Evolutionary conservation across 2,888 invertebrate genomes (phyloP).

Genomic region (Zonitis immaculata): DNA sequence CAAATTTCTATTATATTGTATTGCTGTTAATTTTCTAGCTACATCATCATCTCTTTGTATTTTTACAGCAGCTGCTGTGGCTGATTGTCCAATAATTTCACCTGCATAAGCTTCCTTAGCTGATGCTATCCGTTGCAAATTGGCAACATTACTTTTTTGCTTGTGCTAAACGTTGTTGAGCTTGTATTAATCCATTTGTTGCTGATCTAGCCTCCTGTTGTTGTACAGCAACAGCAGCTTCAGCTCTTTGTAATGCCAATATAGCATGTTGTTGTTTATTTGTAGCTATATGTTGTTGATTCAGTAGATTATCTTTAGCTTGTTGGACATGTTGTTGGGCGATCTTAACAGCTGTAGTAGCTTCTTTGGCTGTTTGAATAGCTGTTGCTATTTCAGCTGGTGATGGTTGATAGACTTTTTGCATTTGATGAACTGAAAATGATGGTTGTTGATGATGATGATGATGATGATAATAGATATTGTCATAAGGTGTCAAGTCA

Average conservation of each 20-base stretch:
- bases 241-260: slow-evolving; percentile 50
- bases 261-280: slow-evolving; percentile 71
- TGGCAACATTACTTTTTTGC: slow-evolving; percentile 66
- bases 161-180: slow-evolving; percentile 66
- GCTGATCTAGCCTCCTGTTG: slow-evolving; percentile 64
- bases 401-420: slow-evolving; percentile 35
- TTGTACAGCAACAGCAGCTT: slow-evolving; percentile 64
- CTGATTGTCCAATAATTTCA: slow-evolving; percentile 64
- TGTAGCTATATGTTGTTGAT: slow-evolving; percentile 67
- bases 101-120: slow-evolving; percentile 70
- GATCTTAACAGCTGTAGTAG: slow-evolving; percentile 63
- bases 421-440: neutral
- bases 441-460: too few species aligned
- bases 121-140: slow-evolving; percentile 67
- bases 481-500: too few species aligned
- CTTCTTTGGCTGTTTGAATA: slow-evolving; percentile 69
- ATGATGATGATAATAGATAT: too few species aligned
- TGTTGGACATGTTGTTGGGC: slow-evolving; percentile 70
- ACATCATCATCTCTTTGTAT: slow-evolving; percentile 59
- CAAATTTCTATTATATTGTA: slow-evolving; percentile 28
- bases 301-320: slow-evolving; percentile 66
- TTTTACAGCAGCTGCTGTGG: slow-evolving; percentile 65
- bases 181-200: slow-evolving; percentile 60
- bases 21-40: slow-evolving; percentile 29
- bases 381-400: slow-evolving; percentile 68